Percentiles rank a stretch among this genome's conserved stretches.
phyloP scores from a whole-genome alignment of 1,140 invertebrate genomes.

The Brachystomella parvula region DNA sequence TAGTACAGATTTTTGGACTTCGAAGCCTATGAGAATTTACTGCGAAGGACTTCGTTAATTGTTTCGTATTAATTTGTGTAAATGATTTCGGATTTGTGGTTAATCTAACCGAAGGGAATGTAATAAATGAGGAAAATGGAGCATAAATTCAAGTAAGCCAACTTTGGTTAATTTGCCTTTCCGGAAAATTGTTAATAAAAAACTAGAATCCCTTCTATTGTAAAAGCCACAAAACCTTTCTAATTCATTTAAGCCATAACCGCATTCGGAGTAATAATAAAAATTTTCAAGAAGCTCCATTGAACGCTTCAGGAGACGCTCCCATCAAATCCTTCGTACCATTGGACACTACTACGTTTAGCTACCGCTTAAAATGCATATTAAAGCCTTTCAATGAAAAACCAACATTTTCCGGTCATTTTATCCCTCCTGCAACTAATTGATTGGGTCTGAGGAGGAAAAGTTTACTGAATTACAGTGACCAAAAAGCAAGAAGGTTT shows the following conservation, averaged over 20 bases:
- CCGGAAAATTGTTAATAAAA: conserved; percentile 5
- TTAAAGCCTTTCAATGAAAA: neutral
- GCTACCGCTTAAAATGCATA: too few species aligned
- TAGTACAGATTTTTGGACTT: neutral
- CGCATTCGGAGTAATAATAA: neutral
- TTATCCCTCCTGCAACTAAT: neutral
- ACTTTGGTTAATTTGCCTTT: conserved; percentile 1
- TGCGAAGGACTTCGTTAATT: neutral
- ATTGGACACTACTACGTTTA: too few species aligned
- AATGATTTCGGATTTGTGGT: neutral
- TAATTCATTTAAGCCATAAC: neutral
- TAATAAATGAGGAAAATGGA: conserved; percentile 4
- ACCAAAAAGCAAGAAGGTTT: neutral
- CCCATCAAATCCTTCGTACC: too few species aligned
- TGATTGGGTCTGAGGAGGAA: neutral
- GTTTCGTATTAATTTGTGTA: conserved; percentile 2
- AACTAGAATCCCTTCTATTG: neutral
- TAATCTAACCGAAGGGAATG: conserved; percentile 1
- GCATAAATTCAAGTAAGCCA: neutral
- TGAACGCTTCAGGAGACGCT: too few species aligned
- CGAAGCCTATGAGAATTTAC: neutral
- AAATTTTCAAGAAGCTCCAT: neutral
- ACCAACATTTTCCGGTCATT: conserved; percentile 7
- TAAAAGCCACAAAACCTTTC: conserved; percentile 3
- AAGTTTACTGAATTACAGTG: too few species aligned